Evolutionary conservation across 2,888 invertebrate genomes (phyloP), one percentile per base, ranked within the genome.

Genomic region (Linnaemya vulpina): DNA sequence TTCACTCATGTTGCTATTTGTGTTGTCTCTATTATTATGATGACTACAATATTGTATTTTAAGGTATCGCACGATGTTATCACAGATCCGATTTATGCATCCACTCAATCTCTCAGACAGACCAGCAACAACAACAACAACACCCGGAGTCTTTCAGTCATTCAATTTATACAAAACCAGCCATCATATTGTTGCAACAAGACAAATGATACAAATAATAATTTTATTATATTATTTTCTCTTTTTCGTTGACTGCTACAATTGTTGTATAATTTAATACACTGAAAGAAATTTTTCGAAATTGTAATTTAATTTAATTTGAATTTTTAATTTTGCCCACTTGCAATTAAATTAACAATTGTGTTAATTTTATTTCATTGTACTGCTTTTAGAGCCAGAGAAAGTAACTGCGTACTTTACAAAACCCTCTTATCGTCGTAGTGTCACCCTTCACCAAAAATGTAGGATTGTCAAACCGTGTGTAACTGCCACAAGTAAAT

Each of bases 51-150:
- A 43, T 81, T 70, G 55, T 63, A 63, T 49, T 82, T 75, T 67
- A 80, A 80, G 74, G 74, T 80, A 84, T 84, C 73, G 73, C 68
- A 67, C n/a, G 40, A 67, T 74, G 67, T 58, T 76, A 65, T 76
- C 73, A 83, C 55, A 68, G 46, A 73, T 74, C 84, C 78, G 53
- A 78, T 84, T 81, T 81, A 80, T 78, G 62, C 68, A 74, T 30
- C 3, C 43, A 58, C 55, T 74, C 68, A 74, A 20, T 67, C 38
- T 53, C 3, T 53, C 40, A 38, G 0, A 51, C 51, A 62, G 7
- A 60, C 49, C 9, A 51, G 20, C n/a, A 30, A n/a, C 17, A 30
- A 43, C 9, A 60, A 38, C 9, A 51, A 30, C n/a, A 30, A n/a
- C 17, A 30, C 53, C 9, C 0, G 43, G 43, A 53, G 11, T n/a